Base-by-base conservation (phyloP, 2,797 vertebrate species). In the Arvicola amphibius region DNA sequence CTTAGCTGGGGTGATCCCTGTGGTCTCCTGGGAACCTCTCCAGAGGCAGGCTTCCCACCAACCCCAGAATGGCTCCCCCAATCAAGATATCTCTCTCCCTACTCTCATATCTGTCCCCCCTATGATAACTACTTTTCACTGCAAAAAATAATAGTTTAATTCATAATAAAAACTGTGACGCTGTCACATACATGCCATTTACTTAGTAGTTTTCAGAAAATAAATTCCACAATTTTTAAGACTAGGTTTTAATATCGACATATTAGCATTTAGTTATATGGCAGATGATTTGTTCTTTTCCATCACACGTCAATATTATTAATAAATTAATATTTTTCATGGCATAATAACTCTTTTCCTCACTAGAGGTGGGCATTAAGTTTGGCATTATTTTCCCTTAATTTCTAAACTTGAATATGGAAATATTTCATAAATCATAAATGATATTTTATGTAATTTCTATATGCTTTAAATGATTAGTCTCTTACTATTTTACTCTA, bases 231-330 rank as follows among this genome's bases (percentile, higher is more conserved):
- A 91, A 90, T 94, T 96, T 93, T 96, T 94, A 95, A 19, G 46
- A 81, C 94, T 93, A 86, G 94, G 86, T 43, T 92, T 81, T 95
- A 95, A 83, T 56, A 73, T 85, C 3, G 34, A 71, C 90, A 67
- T 81, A 90, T 97, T 95, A 96, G 88, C 73, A 48, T 92, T 94
- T 81, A 93, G 94, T 92, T 92, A 67, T 69, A 59, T 80, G 59
- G 53, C 93, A 90, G 29, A 77, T 81, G 16, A 61, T 43, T 80
- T 51, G 34, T 86, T 88, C n/a, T 86, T 2, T 46, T 14, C 93
- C 81, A 67, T 77, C 59, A 73, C 27, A 73, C n/a, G 76, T 23
- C 13, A 40, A 94, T 90, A 88, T 73, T 86, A 76, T 78, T 78
- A 92, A 61, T 69, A 90, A 92, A 94, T 80, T 74, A 78, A 71